Evolutionary conservation across 2,113 vertebrate species (phyloP).

Genomic region (Smithornis capensis): DNA sequence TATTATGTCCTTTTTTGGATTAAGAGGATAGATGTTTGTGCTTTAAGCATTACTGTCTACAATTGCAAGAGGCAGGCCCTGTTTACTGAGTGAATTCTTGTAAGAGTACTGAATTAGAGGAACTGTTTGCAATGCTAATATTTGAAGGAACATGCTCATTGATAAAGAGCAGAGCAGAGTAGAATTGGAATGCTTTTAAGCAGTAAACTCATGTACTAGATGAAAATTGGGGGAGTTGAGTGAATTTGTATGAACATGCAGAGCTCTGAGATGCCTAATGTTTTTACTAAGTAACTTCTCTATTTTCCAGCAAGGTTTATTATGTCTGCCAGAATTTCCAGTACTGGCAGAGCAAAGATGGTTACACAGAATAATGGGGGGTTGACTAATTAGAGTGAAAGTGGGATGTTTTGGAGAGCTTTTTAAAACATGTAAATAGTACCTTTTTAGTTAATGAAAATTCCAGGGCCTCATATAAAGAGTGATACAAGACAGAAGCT

Average conservation of each 20-base stretch:
- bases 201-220: not conserved
- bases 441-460: not conserved
- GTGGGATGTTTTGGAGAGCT: not conserved
- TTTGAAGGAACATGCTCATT: conserved; percentile 9
- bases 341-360: not conserved
- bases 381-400: not conserved
- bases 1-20: conserved; percentile 25
- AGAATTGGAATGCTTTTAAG: conserved; percentile 3
- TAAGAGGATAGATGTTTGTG: not conserved
- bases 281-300: not conserved
- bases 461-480: not conserved
- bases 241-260: not conserved
- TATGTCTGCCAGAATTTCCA: not conserved
- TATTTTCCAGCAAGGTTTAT: not conserved
- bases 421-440: not conserved
- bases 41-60: not conserved
- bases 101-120: not conserved
- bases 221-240: not conserved
- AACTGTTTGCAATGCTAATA: conserved; percentile 9
- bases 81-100: conserved; percentile 24
- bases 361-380: not conserved
- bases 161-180: conserved; percentile 9
- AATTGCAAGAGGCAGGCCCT: not conserved
- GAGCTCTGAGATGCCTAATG: not conserved
- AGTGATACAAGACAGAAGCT: not conserved